Base-by-base conservation (phyloP, 2,113 vertebrate species). In the Apus apus region DNA sequence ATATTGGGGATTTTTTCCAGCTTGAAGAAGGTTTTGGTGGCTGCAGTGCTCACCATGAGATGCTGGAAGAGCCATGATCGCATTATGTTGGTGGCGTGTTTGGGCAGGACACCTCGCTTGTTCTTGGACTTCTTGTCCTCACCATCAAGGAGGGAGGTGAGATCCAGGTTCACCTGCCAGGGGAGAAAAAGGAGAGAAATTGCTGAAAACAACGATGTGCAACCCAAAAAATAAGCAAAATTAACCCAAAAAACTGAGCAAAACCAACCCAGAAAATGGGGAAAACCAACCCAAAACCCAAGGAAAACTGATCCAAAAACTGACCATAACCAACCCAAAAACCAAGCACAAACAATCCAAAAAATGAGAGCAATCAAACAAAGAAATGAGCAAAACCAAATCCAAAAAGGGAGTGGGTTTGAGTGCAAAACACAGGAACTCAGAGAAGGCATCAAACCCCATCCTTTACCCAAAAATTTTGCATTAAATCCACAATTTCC, bases 111-210 rank as follows among this genome's bases (percentile, higher is more conserved):
- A 1, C 99, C 99, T 75, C 99, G 97, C 93, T 99, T 99, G 97
- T 99, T 99, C 98, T 99, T 99, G 97, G 99, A 99, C 96, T 99
- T 99, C 98, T 99, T 99, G 97, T 99, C 99, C 97, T 99, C 99
- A 7, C 98, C 98, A 76, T 99, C 99, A 66, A 99, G 98, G 95
- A 99, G 98, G 85, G 99, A 99, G 65, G 98, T 98, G 95, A 99
- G 98, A 97, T 99, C 99, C 98, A 99, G 98, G 96, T 99, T 99
- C 97, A 99, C 98, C 99, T 99, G 94, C 89, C 67, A 93, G 85
- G 90, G 88, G 36, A 97, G 76, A 96, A 93, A 32, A 48, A 85
- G 53, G 75, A 88, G 94, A 96, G 89, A 62, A 73, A 0, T 5
- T 43, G 6, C 36, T 76, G 66, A n/a, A 85, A 65, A 68, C 0